These are phyloP conservation scores for Rotaria magnacalcarata DNA, from an alignment of 2,888 invertebrate species.

Conservation along the genomic window DNA sequence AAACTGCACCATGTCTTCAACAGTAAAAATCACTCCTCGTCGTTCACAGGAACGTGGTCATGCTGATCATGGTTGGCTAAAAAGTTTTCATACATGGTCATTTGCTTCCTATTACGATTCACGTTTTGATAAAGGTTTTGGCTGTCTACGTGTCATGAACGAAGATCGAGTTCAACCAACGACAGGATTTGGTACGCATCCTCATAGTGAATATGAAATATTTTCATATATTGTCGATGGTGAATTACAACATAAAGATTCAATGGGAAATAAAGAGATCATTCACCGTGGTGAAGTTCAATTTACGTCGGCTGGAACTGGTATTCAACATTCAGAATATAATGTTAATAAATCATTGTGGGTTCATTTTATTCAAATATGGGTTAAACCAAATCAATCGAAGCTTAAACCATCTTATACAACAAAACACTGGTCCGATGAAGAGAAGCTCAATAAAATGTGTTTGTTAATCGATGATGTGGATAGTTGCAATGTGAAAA, in stretches of 20 bases:
- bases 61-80: constrained; percentile 36
- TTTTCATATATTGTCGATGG: constrained; percentile 36
- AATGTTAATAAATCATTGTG: constrained; percentile 9
- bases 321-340: constrained; percentile 36
- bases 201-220: constrained; percentile 36
- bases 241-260: constrained; percentile 36
- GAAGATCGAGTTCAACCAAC: constrained; percentile 37
- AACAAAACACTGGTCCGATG: neutral
- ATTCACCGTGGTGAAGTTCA: constrained; percentile 34
- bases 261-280: constrained; percentile 1
- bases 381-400: constrained; percentile 28
- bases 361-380: constrained; percentile 37
- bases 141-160: constrained; percentile 26
- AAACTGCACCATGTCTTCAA: neutral
- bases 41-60: constrained; percentile 24
- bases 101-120: constrained; percentile 38
- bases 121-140: neutral
- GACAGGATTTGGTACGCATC: constrained; percentile 22
- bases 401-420: constrained; percentile 16
- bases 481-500: neutral
- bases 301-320: constrained; percentile 37
- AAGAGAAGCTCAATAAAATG: neutral
- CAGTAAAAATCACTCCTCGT: constrained; percentile 16
- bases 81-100: constrained; percentile 4
- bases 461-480: constrained; percentile 24